Percentiles rank a stretch among this genome's conserved stretches.
Conservation (phyloP, 2,113 vertebrate species). For the Paedocypris sp. region DNA sequence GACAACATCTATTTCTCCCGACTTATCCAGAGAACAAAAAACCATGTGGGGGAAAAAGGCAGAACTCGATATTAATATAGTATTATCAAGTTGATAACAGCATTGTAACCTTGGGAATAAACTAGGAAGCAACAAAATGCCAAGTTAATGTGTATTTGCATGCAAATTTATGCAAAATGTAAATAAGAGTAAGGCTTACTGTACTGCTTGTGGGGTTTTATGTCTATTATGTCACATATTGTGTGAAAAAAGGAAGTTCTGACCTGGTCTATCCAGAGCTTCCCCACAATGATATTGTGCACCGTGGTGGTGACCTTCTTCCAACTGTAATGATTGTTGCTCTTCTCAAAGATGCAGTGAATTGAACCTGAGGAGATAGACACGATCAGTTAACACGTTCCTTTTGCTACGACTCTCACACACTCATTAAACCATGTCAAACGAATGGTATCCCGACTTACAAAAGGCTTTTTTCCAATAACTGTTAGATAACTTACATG, state of each 20-base stretch:
- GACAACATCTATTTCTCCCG: slow-evolving; percentile 88
- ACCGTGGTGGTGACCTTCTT: slow-evolving; percentile 96
- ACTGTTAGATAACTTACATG: too few relatives aligned
- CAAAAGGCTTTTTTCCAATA: too few relatives aligned
- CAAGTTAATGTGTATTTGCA: too few relatives aligned
- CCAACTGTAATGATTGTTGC: slow-evolving; percentile 90
- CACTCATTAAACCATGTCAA: too few relatives aligned
- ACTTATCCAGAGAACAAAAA: slow-evolving; percentile 55
- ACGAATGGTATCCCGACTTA: too few relatives aligned
- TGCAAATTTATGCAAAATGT: too few relatives aligned
- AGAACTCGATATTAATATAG: not conserved
- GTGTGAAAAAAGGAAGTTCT: slow-evolving; percentile 19
- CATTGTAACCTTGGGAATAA: too few relatives aligned
- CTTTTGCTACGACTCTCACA: too few relatives aligned
- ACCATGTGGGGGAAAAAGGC: not conserved
- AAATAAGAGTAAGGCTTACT: too few relatives aligned
- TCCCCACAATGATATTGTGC: slow-evolving; percentile 97
- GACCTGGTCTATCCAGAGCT: slow-evolving; percentile 97
- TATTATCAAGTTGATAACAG: not conserved
- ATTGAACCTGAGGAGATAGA: slow-evolving; percentile 69
- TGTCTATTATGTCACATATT: too few relatives aligned
- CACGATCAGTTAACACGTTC: not conserved
- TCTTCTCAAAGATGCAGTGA: slow-evolving; percentile 86
- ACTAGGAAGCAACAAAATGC: too few relatives aligned
- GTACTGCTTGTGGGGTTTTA: too few relatives aligned